A percentile compares a stretch with the other conserved stretches of the same genome.
Evolutionary conservation across 2,888 invertebrate genomes (phyloP).

Genomic region (Lobophora halterata): DNA sequence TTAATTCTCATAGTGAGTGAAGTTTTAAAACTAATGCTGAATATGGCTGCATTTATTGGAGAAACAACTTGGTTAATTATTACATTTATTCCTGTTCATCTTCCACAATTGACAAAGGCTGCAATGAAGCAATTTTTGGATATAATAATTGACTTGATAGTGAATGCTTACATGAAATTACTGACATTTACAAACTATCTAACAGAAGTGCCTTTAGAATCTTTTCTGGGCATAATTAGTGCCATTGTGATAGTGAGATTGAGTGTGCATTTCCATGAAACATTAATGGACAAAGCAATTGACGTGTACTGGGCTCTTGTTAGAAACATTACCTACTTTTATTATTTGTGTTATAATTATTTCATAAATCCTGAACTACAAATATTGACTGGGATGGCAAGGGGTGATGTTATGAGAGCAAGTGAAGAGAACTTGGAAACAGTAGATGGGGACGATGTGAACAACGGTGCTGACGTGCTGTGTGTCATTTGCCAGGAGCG

Average conservation of each 20-base stretch:
- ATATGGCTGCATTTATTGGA: constrained; percentile 55
- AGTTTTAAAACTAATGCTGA: constrained; percentile 50
- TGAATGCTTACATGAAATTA: constrained; percentile 58
- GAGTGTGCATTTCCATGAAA: constrained; percentile 56
- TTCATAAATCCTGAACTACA: constrained; percentile 64
- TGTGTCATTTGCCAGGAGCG: constrained; percentile 81
- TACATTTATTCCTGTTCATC: constrained; percentile 66
- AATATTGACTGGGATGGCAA: constrained; percentile 56
- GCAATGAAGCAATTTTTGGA: constrained; percentile 42
- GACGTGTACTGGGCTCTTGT: constrained; percentile 57
- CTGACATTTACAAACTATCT: constrained; percentile 66
- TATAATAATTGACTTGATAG: constrained; percentile 34
- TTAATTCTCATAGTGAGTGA: constrained; percentile 46
- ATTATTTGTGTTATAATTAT: constrained; percentile 63
- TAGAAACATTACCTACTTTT: constrained; percentile 60
- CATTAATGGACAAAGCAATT: constrained; percentile 43
- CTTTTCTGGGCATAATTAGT: constrained; percentile 65
- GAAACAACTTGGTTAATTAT: constrained; percentile 64
- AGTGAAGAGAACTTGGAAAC: constrained; percentile 43
- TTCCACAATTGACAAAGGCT: constrained; percentile 54
- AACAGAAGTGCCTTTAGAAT: constrained; percentile 72
- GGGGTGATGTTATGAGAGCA: constrained; percentile 45
- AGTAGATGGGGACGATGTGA: constrained; percentile 37
- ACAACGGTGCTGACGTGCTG: constrained; percentile 55
- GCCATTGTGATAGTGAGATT: constrained; percentile 59